Conservation (phyloP, 2,888 invertebrate species). For the Catocala nupta region DNA sequence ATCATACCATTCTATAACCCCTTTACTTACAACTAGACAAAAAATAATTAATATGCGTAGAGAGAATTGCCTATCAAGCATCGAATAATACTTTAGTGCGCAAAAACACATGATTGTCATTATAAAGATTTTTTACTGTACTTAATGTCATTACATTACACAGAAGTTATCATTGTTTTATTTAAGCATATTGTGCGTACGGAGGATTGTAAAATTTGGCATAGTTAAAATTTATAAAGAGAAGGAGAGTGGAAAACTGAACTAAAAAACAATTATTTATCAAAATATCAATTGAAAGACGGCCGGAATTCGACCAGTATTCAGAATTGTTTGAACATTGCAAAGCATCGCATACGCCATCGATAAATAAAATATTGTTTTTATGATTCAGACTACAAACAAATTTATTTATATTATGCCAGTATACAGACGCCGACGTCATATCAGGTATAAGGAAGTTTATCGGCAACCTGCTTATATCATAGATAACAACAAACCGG, state of each 20-base stretch:
- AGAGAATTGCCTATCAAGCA: constrained; percentile 2
- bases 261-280: too few relatives aligned
- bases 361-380: neutral
- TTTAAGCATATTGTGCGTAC: neutral
- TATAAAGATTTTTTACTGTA: constrained; percentile 7
- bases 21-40: too few relatives aligned
- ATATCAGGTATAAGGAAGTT: constrained; percentile 12
- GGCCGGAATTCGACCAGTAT: too few relatives aligned
- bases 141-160: constrained; percentile 29
- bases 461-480: neutral
- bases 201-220: too few relatives aligned
- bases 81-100: constrained; percentile 13
- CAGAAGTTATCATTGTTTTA: constrained; percentile 27
- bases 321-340: neutral
- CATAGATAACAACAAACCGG: constrained; percentile 82
- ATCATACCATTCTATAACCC: too few relatives aligned
- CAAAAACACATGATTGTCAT: constrained; percentile 17
- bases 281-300: too few relatives aligned
- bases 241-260: too few relatives aligned
- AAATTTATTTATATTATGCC: constrained; percentile 14
- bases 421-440: constrained; percentile 1
- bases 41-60: too few relatives aligned
- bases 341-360: neutral
- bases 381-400: neutral
- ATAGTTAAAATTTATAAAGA: too few relatives aligned